These are phyloP conservation scores for Ceratotherium simum DNA, from an alignment of 2,113 vertebrate genomes.

Conservation along the genomic window DNA sequence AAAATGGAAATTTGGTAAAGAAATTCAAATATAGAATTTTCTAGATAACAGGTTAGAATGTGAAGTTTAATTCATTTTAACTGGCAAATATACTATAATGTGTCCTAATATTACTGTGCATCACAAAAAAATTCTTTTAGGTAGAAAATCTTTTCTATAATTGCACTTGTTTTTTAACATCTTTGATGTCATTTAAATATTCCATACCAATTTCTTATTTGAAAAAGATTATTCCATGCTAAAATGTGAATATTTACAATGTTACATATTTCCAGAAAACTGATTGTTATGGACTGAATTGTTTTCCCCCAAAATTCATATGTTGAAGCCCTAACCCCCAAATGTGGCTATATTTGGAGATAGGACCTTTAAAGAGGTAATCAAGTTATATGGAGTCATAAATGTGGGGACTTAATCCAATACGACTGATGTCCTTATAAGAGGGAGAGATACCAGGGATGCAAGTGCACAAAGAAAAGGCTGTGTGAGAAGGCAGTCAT, in stretches of 20 bases:
- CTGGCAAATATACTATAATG: background rate
- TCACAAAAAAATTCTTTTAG: background rate
- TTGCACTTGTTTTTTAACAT: background rate
- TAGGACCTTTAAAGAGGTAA: background rate
- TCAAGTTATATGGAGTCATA: background rate
- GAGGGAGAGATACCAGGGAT: background rate
- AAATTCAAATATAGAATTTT: background rate
- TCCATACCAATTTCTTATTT: background rate
- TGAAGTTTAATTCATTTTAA: background rate
- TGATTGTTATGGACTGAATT: background rate
- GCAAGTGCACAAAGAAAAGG: background rate
- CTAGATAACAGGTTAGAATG: background rate
- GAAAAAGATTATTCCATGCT: background rate
- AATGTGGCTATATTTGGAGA: background rate
- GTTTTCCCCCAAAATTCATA: background rate
- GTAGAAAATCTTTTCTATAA: background rate
- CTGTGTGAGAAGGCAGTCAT: background rate
- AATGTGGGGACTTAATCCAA: background rate
- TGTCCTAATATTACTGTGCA: background rate
- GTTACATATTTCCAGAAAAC: background rate
- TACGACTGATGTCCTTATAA: background rate
- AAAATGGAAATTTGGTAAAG: background rate
- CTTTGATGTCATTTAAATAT: background rate
- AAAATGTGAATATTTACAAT: background rate
- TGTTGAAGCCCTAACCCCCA: background rate